These are phyloP conservation scores for Acanthopagrus latus DNA, from an alignment of 2,797 vertebrate genomes.

Conservation along the genomic window DNA sequence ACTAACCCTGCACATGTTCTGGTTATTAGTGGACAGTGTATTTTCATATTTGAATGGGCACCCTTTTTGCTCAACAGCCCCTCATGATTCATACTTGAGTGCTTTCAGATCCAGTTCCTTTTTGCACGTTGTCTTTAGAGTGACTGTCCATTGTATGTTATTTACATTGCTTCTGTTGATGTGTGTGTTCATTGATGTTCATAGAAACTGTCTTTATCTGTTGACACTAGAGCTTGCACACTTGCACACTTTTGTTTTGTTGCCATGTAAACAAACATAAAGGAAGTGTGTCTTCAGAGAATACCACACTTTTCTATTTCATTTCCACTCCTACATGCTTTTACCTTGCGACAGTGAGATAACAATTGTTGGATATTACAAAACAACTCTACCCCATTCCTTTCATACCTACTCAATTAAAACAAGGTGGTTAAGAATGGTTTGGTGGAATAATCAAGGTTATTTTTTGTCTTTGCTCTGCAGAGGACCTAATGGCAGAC, in stretches of 20 bases:
- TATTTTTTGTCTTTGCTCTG: conserved; percentile 18
- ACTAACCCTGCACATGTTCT: neutral
- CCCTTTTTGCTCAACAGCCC: neutral
- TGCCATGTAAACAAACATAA: neutral
- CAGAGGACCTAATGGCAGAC: conserved; percentile 98
- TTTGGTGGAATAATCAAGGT: neutral
- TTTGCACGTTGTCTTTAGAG: neutral
- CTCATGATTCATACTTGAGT: neutral
- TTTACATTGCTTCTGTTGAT: neutral
- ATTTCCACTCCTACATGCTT: neutral
- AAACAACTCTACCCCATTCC: neutral
- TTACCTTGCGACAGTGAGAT: neutral
- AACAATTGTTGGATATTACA: no score
- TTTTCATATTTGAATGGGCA: neutral
- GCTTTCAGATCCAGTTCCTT: neutral
- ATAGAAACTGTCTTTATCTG: conserved; percentile 16
- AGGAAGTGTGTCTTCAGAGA: neutral
- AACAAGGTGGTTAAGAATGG: neutral
- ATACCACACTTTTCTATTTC: neutral
- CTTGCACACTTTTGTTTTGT: neutral
- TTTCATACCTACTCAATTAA: neutral
- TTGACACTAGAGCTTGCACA: neutral
- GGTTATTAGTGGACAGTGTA: neutral
- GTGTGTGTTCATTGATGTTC: neutral
- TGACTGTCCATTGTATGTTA: neutral